Conservation (phyloP, 1,140 invertebrate species). For the Drosophila sp. region DNA sequence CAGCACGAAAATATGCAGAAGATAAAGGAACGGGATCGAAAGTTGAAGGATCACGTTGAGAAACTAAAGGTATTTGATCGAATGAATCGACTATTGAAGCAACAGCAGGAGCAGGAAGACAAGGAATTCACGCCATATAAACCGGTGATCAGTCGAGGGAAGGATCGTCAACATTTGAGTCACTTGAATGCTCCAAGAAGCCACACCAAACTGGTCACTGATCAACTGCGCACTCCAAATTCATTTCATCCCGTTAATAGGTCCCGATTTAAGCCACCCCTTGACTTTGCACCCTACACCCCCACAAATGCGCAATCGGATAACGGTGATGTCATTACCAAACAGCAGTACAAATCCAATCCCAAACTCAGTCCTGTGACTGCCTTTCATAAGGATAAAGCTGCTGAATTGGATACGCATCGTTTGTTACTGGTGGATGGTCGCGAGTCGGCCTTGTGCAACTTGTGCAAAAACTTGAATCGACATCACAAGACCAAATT, state of each 20-base stretch:
- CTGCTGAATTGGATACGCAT: background rate
- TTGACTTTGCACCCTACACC: background rate
- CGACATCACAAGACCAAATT: too few relatives aligned
- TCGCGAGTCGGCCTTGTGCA: background rate
- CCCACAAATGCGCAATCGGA: background rate
- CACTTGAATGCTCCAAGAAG: background rate
- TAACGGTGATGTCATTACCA: background rate
- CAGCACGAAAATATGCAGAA: constrained; percentile 1
- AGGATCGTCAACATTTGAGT: background rate
- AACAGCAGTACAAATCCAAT: background rate
- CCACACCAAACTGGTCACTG: background rate
- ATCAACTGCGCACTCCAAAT: background rate
- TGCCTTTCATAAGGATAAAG: background rate
- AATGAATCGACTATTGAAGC: constrained; percentile 4
- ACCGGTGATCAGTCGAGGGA: background rate
- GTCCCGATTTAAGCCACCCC: background rate
- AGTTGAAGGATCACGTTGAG: background rate
- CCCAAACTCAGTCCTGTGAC: background rate
- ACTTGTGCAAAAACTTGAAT: background rate
- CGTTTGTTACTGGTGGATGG: background rate
- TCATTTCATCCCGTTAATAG: background rate
- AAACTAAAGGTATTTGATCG: constrained; percentile 1
- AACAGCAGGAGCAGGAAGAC: constrained; percentile 2
- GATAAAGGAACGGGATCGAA: background rate
- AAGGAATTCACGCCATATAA: background rate